Evolutionary conservation across 2,888 invertebrate species (phyloP).

Genomic region (Agrilus mali): DNA sequence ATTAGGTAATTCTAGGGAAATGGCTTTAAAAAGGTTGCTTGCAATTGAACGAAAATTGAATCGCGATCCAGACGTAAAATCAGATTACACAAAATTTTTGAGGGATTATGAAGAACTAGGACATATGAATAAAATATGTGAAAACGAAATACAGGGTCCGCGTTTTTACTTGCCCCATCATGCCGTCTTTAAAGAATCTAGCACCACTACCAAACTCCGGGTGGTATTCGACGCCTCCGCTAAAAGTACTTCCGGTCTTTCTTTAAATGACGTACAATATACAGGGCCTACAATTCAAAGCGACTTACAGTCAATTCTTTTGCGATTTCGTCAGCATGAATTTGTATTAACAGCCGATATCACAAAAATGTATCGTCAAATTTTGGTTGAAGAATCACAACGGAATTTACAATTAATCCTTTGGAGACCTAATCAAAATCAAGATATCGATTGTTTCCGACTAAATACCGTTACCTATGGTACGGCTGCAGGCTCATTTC

Average conservation of each 20-base stretch:
- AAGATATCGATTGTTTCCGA: conserved; percentile 7
- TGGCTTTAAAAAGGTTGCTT: conserved; percentile 3
- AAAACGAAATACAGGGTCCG: not conserved
- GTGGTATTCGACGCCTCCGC: conserved; percentile 22
- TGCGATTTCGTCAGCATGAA: conserved; percentile 17
- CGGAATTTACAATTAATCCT: conserved; percentile 14
- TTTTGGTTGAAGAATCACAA: conserved; percentile 14
- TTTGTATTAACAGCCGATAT: conserved; percentile 19
- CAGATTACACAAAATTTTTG: conserved; percentile 8
- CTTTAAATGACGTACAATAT: conserved; percentile 18
- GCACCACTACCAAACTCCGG: conserved; percentile 18
- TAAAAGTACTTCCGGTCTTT: conserved; percentile 12
- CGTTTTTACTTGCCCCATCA: conserved; percentile 20
- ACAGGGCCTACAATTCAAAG: conserved; percentile 19
- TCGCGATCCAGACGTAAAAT: not conserved
- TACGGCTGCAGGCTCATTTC: conserved; percentile 12
- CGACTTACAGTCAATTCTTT: conserved; percentile 16
- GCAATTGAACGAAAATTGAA: too few species aligned
- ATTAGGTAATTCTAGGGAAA: conserved; percentile 5
- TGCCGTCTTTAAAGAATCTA: conserved; percentile 15
- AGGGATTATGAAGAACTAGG: conserved; percentile 13
- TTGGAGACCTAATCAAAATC: conserved; percentile 11
- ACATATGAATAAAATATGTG: conserved; percentile 13
- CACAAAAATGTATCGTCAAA: conserved; percentile 19
- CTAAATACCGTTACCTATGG: conserved; percentile 16